Base-by-base conservation (phyloP, 2,888 invertebrate genomes). In the Ephialtes manifestator region DNA sequence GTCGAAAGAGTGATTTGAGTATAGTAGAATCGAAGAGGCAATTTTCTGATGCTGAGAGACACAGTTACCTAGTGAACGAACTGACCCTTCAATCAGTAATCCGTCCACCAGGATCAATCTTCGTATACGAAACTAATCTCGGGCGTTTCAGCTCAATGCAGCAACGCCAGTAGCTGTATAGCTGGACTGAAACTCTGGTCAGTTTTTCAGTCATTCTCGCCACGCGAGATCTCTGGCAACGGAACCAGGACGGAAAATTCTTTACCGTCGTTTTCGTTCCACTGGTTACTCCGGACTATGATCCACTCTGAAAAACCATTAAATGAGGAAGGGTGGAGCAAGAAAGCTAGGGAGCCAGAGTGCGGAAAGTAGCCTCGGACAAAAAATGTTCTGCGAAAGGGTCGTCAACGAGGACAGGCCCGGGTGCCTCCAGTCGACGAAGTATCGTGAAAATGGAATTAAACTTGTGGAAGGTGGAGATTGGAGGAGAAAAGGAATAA, bases 41-140 rank as follows among this genome's bases (percentile, higher is more conserved):
- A 58, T 58, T 58, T 13, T 58, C 5, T 28, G 11, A 55, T 55
- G 13, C 24, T 28, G 28, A 60, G 58, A 51, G 46, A 48, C 24
- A 51, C 70, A 48, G 74, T 60, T 75, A 63, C 18, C 65, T 35
- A 15, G 76, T 15, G 53, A 58, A 18, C 10, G 11, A 60, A 20
- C 39, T 51, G 35, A 60, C 18, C 48, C 55, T 55, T 80, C 70
- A 55, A 76, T 81, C 77, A 68, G 58, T 72, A 48, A 67, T 68
- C 51, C 60, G 58, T 72, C 43, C 68, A 20, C 58, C n/a, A 71
- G 70, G 72, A 81, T 85, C 81, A 81, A 81, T 81, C 84, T 85
- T 81, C 81, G 81, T 79, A 71, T 39, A 75, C 63, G 81, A 79
- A 85, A 85, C 70, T 85, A 85, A 85, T 85, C 81, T 85, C 63